A percentile compares a stretch with the other conserved stretches of the same genome.
These are phyloP conservation scores for Chydorus sphaericus DNA, from an alignment of 2,888 invertebrate genomes.

Conservation along the genomic window DNA sequence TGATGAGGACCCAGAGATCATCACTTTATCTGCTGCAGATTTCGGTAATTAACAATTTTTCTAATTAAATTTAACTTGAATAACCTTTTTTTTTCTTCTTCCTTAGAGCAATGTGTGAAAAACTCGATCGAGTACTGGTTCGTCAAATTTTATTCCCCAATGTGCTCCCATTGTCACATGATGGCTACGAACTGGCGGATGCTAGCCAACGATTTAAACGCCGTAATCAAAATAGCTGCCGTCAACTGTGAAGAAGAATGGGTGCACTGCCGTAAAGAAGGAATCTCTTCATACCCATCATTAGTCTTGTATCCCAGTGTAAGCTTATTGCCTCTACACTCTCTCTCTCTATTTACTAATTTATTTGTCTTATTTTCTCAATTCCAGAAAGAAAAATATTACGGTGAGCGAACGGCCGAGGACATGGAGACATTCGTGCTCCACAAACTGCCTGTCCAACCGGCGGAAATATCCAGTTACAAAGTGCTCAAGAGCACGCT, in stretches of 20 bases:
- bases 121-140: conserved; percentile 56
- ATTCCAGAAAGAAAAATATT: conserved; percentile 41
- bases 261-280: conserved; percentile 55
- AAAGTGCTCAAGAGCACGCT: conserved; percentile 28
- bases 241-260: conserved; percentile 80
- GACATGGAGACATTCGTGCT: conserved; percentile 47
- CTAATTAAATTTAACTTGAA: not conserved
- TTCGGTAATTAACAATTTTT: too few relatives aligned
- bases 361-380: not conserved
- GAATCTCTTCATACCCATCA: conserved; percentile 59
- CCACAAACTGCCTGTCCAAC: conserved; percentile 35
- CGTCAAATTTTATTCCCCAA: conserved; percentile 75
- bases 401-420: conserved; percentile 42
- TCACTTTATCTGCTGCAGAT: conserved; percentile 54
- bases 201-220: conserved; percentile 58
- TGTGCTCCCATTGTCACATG: conserved; percentile 70
- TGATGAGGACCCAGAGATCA: conserved; percentile 66
- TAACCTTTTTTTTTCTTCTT: too few relatives aligned
- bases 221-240: conserved; percentile 63
- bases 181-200: conserved; percentile 69
- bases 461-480: conserved; percentile 29
- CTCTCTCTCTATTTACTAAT: not conserved
- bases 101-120: conserved; percentile 36
- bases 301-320: conserved; percentile 50
- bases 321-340: conserved; percentile 21